Evolutionary conservation across 2,113 vertebrate genomes (phyloP).

Genomic region (Manacus vitellinus): DNA sequence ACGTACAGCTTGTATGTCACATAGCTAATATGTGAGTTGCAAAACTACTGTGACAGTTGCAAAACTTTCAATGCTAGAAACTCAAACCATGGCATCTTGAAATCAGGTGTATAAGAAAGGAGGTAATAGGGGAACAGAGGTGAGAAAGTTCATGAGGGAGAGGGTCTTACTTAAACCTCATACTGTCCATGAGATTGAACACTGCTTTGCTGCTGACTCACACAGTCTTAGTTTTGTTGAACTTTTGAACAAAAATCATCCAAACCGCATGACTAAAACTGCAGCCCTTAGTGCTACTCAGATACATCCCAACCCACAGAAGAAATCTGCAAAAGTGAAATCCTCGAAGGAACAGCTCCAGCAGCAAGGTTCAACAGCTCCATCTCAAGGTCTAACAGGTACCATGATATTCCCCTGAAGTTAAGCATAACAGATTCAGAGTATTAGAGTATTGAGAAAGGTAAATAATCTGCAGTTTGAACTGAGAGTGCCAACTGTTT

Average conservation of each 20-base stretch:
- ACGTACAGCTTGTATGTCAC: neutral
- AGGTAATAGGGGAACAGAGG: neutral
- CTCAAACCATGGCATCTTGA: neutral
- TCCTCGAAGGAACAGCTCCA: neutral
- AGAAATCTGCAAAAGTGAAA: neutral
- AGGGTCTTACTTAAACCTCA: neutral
- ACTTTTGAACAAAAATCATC: neutral
- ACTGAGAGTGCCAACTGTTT: neutral
- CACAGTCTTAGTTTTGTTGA: fast-evolving
- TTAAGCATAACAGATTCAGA: neutral
- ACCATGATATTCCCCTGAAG: neutral
- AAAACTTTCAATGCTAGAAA: neutral
- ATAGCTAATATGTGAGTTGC: neutral
- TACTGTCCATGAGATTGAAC: neutral
- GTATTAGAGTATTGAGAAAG: neutral
- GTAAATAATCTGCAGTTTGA: neutral
- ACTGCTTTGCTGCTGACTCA: neutral
- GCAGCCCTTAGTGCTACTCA: neutral
- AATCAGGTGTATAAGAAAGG: neutral
- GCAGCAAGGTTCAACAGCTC: neutral
- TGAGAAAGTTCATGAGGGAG: neutral
- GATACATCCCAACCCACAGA: neutral
- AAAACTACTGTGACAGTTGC: neutral
- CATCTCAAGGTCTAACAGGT: neutral
- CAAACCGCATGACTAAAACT: neutral